A percentile compares a stretch with the other conserved stretches of the same genome.
Conservation (phyloP, 2,797 vertebrate genomes). For the Emydoidea blandingii region DNA sequence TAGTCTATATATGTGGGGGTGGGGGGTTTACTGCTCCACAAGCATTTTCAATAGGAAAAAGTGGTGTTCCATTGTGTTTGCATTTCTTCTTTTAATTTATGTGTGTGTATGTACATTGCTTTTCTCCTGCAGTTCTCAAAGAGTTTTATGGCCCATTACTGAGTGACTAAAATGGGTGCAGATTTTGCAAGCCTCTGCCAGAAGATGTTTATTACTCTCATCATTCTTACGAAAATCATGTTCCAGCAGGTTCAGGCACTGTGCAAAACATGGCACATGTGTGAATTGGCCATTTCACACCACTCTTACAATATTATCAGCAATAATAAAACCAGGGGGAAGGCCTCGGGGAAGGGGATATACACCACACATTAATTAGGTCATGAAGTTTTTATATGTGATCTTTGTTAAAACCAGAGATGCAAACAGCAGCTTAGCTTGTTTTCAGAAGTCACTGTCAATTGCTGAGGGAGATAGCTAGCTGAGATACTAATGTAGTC, state of each 20-base stretch:
- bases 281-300: conserved; percentile 82
- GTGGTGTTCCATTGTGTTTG: conserved; percentile 53
- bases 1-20: neutral
- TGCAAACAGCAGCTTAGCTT: conserved; percentile 59
- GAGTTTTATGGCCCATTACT: conserved; percentile 85
- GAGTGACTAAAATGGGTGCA: conserved; percentile 82
- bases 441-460: conserved; percentile 55
- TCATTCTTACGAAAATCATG: conserved; percentile 84
- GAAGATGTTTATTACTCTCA: conserved; percentile 85
- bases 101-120: conserved; percentile 75
- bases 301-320: conserved; percentile 78
- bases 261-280: conserved; percentile 76
- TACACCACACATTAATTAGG: conserved; percentile 70
- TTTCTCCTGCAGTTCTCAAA: conserved; percentile 82
- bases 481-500: conserved; percentile 23
- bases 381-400: conserved; percentile 69
- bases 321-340: conserved; percentile 76
- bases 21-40: conserved; percentile 4
- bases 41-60: conserved; percentile 56
- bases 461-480: conserved; percentile 34
- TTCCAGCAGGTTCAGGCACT: conserved; percentile 82
- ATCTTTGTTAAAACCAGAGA: conserved; percentile 68
- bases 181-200: conserved; percentile 83
- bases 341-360: conserved; percentile 69
- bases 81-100: conserved; percentile 82